Evolutionary conservation across 2,888 invertebrate genomes (phyloP), one percentile per base, ranked within the genome.

Genomic region (Xanthorhoe designata): DNA sequence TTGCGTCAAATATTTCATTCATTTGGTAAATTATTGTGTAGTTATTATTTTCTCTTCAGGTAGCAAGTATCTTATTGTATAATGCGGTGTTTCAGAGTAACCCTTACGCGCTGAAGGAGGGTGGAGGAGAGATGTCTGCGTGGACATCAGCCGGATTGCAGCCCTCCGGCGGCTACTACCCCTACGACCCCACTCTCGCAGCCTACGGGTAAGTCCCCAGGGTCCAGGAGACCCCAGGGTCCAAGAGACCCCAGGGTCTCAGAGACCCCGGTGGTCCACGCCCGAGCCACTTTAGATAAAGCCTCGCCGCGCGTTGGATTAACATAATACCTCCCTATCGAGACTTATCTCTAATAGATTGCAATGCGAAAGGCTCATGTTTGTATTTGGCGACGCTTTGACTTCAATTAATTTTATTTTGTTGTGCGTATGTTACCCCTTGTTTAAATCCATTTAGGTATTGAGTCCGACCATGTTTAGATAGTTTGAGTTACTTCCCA

Each of bases 131-230:
- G 89, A 97, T 98, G 97, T 96, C 97, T 71, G 97, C 98, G 79
- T 98, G 98, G 98, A 97, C 98, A 79, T 97, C 97, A 72, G 97
- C 97, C 69, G 97, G 97, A 70, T 94, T 98, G 65, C 98, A 98
- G 91, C 97, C 98, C 85, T 97, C 98, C 75, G 97, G 97, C 73
- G 97, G 97, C 83, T 98, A 98, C 94, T 98, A 98, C 94, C 97
- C 98, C 76, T 98, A 98, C 94, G 98, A 98, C 94, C 98, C 98
- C 68, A 96, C 98, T 91, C 95, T 97, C 81, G 97, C 98, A 74
- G 98, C 98, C 85, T 98, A 98, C 93, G 98, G 98, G 98, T 98
- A 95, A 96, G 97, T 96, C 89, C 85, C 88, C 72, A 75, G 89
- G 86, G 88, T 79, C 86, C 81, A 70, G 68, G 73, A 76, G 79